Conservation (phyloP, 2,113 vertebrate species). For the Puffinus mauretanicus region DNA sequence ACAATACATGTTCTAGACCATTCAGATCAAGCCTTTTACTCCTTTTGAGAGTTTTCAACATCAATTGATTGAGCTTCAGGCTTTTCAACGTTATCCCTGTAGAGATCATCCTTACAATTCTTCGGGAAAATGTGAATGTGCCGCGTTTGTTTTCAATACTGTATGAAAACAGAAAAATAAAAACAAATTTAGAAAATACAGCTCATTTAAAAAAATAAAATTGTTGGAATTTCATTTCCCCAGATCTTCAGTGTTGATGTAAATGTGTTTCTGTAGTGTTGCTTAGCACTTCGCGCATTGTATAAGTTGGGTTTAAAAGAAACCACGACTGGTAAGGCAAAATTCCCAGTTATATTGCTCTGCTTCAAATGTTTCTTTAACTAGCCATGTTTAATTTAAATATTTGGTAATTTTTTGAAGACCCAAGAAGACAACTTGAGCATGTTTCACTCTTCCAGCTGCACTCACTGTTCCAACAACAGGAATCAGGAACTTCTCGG, state of each 20-base stretch:
- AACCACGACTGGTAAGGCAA: constrained; percentile 63
- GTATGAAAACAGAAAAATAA: constrained; percentile 88
- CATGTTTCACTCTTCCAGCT: constrained; percentile 79
- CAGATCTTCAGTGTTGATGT: constrained; percentile 91
- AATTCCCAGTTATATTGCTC: constrained; percentile 69
- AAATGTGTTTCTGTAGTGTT: constrained; percentile 84
- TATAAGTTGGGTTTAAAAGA: constrained; percentile 76
- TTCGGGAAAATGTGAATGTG: constrained; percentile 97
- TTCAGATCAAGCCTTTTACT: constrained; percentile 87
- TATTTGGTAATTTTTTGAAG: constrained; percentile 69
- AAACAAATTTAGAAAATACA: constrained; percentile 84
- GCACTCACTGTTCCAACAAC: constrained; percentile 65
- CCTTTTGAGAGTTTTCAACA: constrained; percentile 89
- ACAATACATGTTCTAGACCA: constrained; percentile 89
- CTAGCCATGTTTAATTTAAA: constrained; percentile 75
- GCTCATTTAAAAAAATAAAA: constrained; percentile 86
- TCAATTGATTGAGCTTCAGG: constrained; percentile 89
- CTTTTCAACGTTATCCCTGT: constrained; percentile 91
- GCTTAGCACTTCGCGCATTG: constrained; percentile 80
- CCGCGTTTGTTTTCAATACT: constrained; percentile 93
- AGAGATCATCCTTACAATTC: constrained; percentile 93
- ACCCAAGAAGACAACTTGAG: constrained; percentile 72
- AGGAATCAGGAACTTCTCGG: constrained; percentile 72
- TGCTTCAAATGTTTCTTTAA: constrained; percentile 73
- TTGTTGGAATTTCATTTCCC: constrained; percentile 84